Conservation (phyloP, 2,888 invertebrate genomes). For the Athrips mouffetella region DNA sequence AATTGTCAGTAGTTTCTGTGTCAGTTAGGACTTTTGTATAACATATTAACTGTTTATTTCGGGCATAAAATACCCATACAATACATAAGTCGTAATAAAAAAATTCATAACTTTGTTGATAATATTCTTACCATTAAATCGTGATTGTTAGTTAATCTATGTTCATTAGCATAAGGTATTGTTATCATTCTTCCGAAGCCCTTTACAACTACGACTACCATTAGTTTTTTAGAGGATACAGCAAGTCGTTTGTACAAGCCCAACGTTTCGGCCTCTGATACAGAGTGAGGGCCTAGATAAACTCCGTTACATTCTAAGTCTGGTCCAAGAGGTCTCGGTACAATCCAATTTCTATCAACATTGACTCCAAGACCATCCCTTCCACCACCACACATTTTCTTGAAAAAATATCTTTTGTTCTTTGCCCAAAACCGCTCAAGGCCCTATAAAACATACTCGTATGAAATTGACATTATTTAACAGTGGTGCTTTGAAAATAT, state of each 20-base stretch:
- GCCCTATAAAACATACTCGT: background rate
- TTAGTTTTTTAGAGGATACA: background rate
- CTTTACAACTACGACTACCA: background rate
- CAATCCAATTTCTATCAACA: background rate
- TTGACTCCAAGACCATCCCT: background rate
- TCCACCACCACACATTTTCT: background rate
- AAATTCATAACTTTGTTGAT: too few species aligned
- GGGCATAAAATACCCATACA: too few species aligned
- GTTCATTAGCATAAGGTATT: background rate
- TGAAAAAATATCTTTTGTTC: background rate
- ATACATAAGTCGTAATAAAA: too few species aligned
- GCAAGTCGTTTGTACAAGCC: background rate
- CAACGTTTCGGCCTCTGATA: background rate
- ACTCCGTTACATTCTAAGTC: background rate
- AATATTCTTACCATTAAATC: background rate
- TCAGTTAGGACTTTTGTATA: background rate
- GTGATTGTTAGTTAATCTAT: background rate
- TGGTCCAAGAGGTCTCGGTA: background rate
- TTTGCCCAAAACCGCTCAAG: background rate
- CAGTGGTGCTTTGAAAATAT: too few species aligned
- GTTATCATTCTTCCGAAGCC: conserved; percentile 1
- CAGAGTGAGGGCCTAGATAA: background rate
- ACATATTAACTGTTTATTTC: background rate
- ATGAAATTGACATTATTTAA: too few species aligned
- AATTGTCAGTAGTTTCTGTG: too few species aligned